These are phyloP conservation scores for Lasioglossum morio DNA, from an alignment of 2,888 invertebrate genomes.

Conservation along the genomic window DNA sequence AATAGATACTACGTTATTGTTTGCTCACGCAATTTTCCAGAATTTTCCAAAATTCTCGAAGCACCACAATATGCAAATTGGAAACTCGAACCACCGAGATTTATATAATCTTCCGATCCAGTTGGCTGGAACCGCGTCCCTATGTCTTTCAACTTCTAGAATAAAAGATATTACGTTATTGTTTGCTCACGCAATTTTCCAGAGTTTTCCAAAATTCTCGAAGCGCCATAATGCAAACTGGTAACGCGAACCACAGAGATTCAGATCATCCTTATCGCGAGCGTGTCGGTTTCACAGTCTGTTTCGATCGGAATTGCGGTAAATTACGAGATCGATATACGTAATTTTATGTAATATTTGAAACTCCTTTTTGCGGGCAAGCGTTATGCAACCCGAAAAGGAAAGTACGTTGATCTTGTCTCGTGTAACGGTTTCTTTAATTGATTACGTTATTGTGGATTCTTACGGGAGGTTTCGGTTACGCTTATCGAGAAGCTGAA, in stretches of 20 bases:
- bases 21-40: not conserved
- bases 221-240: no score
- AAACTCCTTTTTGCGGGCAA: not conserved
- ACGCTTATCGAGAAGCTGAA: constrained; percentile 9
- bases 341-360: not conserved
- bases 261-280: not conserved
- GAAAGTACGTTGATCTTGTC: constrained; percentile 47
- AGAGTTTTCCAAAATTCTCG: not conserved
- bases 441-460: constrained; percentile 40
- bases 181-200: not conserved
- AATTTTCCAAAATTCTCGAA: no score
- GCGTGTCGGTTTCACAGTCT: not conserved
- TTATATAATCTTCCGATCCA: no score
- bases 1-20: constrained; percentile 3
- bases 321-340: not conserved
- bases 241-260: not conserved
- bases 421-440: constrained; percentile 51
- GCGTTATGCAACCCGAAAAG: constrained; percentile 40
- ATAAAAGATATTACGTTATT: no score
- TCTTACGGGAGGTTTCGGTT: not conserved
- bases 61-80: no score
- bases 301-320: not conserved
- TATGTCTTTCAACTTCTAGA: no score
- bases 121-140: no score
- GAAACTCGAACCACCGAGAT: no score